A percentile compares a stretch with the other conserved stretches of the same genome.
Conservation (phyloP, 2,888 invertebrate genomes). For the Oligia fasciuncula region DNA sequence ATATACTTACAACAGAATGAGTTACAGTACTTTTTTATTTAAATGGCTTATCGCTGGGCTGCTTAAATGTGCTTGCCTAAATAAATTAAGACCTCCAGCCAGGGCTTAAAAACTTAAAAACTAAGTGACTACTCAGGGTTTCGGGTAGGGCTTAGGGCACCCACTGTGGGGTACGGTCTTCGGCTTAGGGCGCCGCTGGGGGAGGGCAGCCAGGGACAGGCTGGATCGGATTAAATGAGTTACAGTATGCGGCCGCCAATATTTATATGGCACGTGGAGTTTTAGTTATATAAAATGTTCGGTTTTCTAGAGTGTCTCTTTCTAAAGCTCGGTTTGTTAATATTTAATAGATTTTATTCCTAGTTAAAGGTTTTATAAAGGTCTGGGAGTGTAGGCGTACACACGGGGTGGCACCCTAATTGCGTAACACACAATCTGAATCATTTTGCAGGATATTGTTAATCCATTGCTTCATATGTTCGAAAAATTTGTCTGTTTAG, state of each 20-base stretch:
- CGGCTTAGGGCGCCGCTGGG: background rate
- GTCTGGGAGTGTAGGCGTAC: slow-evolving; percentile 1
- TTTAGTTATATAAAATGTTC: background rate
- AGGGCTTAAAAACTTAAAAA: background rate
- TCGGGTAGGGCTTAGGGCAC: background rate
- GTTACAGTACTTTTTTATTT: background rate
- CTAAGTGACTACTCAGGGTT: background rate
- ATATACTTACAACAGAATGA: background rate
- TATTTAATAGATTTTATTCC: background rate
- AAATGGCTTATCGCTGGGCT: background rate
- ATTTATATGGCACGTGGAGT: background rate
- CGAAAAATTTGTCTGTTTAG: background rate
- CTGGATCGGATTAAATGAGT: background rate
- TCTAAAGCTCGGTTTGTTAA: background rate
- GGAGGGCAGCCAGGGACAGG: background rate
- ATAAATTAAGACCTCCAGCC: background rate
- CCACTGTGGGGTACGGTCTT: background rate
- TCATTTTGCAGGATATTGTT: background rate
- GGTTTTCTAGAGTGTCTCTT: background rate
- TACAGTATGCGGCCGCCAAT: background rate
- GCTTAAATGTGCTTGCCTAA: background rate
- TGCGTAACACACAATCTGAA: background rate
- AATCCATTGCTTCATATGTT: background rate
- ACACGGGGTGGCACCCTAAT: background rate
- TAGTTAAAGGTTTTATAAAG: slow-evolving; percentile 6